Evolutionary conservation across 2,888 invertebrate species (phyloP), one percentile per base, ranked within the genome.

Genomic region (Gymnocheta viridis): DNA sequence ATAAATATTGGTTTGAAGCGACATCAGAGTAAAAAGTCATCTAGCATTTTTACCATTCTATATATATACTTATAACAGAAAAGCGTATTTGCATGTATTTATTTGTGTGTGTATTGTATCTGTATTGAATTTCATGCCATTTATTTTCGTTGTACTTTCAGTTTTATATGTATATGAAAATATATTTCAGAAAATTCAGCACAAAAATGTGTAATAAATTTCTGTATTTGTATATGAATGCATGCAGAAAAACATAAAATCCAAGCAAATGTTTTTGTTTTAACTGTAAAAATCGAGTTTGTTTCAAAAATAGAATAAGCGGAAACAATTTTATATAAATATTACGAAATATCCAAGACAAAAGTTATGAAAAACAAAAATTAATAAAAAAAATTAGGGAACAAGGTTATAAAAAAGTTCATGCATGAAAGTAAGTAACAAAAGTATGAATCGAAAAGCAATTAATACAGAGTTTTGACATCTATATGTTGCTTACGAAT

Each of bases 11-110:
- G 83, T 76, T 79, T 79, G 58, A 44, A 76, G 64, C 70, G 76
- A 83, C 69, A 76, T 70, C 74, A 70, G 76, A 79, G 66, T 82
- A 66, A 83, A 79, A 83, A 76, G 79, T 83, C 83, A 83, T 79
- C 79, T 66, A 64, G 32, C 22, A 70, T 24, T 72, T 79, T 72
- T 62, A 51, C 32, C 44, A 62, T 56, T 62, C 35, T 5, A 5
- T 44, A 67, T 54, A 32, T 49, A 14, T 10, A 47, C 24, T n/a
- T 17, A 47, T 3, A 19, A 44, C 27, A 12, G 29, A 9, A 29
- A 6, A 35, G 3, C 35, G 4, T 49, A 27, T 44, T 17, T 41
- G 29, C 10, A 44, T 29, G 29, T 19, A 22, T 51, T 9, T 66
- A 27, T 38, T 2, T 51, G 14, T 41, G 24, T 41, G 5, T 35